Percentiles rank a stretch among this genome's conserved stretches.
These are phyloP conservation scores for Progne subis DNA, from an alignment of 2,113 vertebrate species.

Conservation along the genomic window DNA sequence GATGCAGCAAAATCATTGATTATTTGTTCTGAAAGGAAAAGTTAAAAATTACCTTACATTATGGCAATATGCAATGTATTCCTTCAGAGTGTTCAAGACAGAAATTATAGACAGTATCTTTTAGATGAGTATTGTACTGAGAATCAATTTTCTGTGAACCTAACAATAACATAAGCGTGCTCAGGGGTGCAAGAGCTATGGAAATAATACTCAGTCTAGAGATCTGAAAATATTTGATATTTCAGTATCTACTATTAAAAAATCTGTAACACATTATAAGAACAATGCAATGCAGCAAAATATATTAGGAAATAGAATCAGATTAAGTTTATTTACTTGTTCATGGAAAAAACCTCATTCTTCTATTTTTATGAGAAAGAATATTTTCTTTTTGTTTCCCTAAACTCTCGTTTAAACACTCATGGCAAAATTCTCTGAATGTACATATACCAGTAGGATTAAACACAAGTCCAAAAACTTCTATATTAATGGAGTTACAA, in stretches of 20 bases:
- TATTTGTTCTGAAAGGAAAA: neutral
- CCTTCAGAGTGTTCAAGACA: neutral
- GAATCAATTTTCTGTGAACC: constrained; percentile 34
- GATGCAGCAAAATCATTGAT: neutral
- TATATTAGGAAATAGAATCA: neutral
- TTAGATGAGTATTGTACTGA: constrained; percentile 3
- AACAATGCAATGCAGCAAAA: neutral
- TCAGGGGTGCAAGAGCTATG: neutral
- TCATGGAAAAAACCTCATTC: neutral
- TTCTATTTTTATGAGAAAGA: neutral
- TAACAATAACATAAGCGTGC: neutral
- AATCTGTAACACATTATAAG: neutral
- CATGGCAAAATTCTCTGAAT: neutral
- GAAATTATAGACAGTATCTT: constrained; percentile 5
- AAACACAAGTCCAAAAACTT: neutral
- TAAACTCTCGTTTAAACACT: neutral
- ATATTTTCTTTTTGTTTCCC: neutral
- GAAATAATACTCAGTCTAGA: neutral
- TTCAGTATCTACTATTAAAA: constrained; percentile 1
- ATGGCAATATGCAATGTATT: neutral
- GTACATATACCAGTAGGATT: neutral
- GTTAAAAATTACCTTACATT: neutral
- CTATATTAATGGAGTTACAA: neutral
- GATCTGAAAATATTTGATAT: neutral
- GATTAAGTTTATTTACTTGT: neutral